phyloP scores from a whole-genome alignment of 2,113 vertebrate species.

The Oreochromis aureus region DNA sequence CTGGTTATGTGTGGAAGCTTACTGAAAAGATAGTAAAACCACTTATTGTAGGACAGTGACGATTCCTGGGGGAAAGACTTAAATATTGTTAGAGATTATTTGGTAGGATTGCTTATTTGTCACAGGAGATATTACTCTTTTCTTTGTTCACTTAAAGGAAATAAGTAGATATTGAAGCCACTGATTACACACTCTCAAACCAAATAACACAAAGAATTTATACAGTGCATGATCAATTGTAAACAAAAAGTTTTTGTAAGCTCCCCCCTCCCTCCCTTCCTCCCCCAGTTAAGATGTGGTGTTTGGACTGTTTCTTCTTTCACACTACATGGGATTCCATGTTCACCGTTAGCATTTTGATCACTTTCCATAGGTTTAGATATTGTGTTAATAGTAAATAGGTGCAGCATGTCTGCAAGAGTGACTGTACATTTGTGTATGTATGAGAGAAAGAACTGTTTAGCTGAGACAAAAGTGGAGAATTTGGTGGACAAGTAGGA shows the following conservation, averaged over 20 bases:
- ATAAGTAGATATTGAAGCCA: slow-evolving; percentile 53
- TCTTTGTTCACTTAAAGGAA: slow-evolving; percentile 54
- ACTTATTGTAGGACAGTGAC: slow-evolving; percentile 53
- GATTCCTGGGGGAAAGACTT: slow-evolving; percentile 32
- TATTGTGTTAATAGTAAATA: slow-evolving; percentile 72
- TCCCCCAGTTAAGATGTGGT: slow-evolving; percentile 64
- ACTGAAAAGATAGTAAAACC: slow-evolving; percentile 54
- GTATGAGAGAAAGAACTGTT: slow-evolving; percentile 62
- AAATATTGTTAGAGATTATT: slow-evolving; percentile 54
- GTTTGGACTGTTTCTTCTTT: slow-evolving; percentile 70
- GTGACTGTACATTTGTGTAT: slow-evolving; percentile 67
- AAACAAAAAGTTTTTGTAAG: slow-evolving; percentile 67
- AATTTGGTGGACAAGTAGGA: slow-evolving; percentile 48
- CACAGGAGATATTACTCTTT: slow-evolving; percentile 41
- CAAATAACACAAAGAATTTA: slow-evolving; percentile 71
- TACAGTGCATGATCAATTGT: slow-evolving; percentile 77
- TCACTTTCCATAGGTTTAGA: slow-evolving; percentile 79
- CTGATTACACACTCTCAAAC: slow-evolving; percentile 55
- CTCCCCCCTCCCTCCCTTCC: neutral
- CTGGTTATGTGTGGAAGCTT: slow-evolving; percentile 41
- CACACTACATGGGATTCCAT: slow-evolving; percentile 62
- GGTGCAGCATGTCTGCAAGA: slow-evolving; percentile 70
- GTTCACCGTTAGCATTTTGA: slow-evolving; percentile 76
- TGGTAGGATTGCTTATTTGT: slow-evolving; percentile 47
- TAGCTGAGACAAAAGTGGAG: slow-evolving; percentile 24